phyloP scores from a whole-genome alignment of 1,140 invertebrate species.

The Homalodisca vitripennis region DNA sequence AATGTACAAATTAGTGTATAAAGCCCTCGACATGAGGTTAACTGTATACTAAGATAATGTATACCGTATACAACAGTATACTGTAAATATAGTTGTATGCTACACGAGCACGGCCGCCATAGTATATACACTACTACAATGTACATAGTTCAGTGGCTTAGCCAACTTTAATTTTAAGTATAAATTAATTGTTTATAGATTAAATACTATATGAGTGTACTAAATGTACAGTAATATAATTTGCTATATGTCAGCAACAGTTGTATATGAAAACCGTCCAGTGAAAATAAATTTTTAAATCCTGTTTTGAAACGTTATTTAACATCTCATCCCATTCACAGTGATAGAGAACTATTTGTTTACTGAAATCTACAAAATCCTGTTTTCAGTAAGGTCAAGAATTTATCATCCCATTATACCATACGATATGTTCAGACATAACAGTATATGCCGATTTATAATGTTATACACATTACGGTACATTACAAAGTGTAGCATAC shows the following conservation, averaged over 20 bases:
- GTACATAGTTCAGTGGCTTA: conserved; percentile 10
- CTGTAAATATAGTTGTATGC: background rate
- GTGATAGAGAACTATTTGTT: too few species aligned
- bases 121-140: conserved; percentile 10
- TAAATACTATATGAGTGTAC: conserved; percentile 15
- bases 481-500: too few species aligned
- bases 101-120: conserved; percentile 4
- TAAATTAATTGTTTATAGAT: background rate
- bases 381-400: too few species aligned
- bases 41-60: background rate
- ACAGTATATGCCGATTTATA: too few species aligned
- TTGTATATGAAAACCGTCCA: background rate
- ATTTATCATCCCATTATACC: too few species aligned
- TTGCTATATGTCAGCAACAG: background rate
- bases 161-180: background rate
- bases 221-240: too few species aligned
- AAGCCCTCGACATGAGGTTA: conserved; percentile 5
- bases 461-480: too few species aligned
- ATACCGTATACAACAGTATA: background rate
- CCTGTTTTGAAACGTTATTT: too few species aligned
- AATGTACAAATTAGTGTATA: conserved; percentile 14
- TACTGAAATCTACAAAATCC: too few species aligned
- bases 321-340: too few species aligned
- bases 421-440: too few species aligned
- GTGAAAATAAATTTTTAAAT: background rate